phyloP scores from a whole-genome alignment of 2,113 vertebrate genomes.

The Eupsittula cactorum region DNA sequence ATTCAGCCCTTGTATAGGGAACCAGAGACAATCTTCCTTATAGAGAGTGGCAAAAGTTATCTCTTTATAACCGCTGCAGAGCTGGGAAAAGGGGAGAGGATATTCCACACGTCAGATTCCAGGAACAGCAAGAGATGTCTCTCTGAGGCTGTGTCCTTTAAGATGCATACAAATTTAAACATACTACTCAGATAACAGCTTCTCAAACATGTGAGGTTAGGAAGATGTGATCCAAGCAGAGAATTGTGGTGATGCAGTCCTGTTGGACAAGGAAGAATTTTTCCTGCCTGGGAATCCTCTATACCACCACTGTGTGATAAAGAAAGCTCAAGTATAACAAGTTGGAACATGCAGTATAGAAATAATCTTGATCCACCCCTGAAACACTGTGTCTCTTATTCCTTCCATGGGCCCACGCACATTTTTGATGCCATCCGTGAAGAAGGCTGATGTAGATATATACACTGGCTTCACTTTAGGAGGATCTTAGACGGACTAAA shows the following conservation, averaged over 20 bases:
- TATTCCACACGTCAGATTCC: not conserved
- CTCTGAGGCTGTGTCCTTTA: not conserved
- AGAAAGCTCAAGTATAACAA: not conserved
- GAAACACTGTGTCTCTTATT: not conserved
- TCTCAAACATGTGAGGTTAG: accelerated
- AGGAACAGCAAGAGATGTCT: not conserved
- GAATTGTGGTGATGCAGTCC: not conserved
- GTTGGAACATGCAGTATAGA: not conserved
- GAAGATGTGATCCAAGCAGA: not conserved
- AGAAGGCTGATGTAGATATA: not conserved
- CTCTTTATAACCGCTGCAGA: not conserved
- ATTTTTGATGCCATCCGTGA: not conserved
- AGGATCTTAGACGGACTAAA: not conserved
- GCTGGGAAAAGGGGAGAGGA: not conserved
- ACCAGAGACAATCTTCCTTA: not conserved
- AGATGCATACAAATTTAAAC: not conserved
- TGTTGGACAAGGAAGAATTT: not conserved
- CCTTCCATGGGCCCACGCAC: not conserved
- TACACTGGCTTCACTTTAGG: not conserved
- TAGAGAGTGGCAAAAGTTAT: not conserved
- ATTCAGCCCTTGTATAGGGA: not conserved
- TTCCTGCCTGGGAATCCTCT: not conserved
- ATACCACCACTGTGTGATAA: accelerated
- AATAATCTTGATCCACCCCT: not conserved
- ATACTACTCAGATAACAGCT: not conserved